Conservation (phyloP, 1,140 invertebrate species). For the Bombus superbus region DNA sequence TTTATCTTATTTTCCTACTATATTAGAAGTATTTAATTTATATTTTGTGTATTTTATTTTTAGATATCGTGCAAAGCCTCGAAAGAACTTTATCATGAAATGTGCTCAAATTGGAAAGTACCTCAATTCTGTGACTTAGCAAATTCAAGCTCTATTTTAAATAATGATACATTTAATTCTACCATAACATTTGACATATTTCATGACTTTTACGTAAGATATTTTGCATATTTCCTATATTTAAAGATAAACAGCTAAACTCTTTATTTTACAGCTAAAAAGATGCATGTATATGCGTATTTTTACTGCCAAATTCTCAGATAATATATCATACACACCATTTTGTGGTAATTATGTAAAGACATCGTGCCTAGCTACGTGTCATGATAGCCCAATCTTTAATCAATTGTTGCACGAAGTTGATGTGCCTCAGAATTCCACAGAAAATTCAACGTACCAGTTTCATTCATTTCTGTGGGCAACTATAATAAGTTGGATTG, state of each 20-base stretch:
- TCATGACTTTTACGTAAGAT: slow-evolving; percentile 67
- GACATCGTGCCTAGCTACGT: slow-evolving; percentile 70
- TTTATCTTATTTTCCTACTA: not conserved
- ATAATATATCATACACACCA: slow-evolving; percentile 71
- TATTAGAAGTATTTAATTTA: not conserved
- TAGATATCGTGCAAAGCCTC: slow-evolving; percentile 62
- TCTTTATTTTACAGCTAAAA: slow-evolving; percentile 55
- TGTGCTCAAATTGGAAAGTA: slow-evolving; percentile 57
- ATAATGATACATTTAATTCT: slow-evolving; percentile 66
- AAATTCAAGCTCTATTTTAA: slow-evolving; percentile 18
- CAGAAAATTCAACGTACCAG: slow-evolving; percentile 80
- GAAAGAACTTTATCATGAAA: slow-evolving; percentile 42
- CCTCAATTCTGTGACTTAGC: slow-evolving; percentile 51
- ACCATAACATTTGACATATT: slow-evolving; percentile 66
- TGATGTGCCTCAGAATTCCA: slow-evolving; percentile 55
- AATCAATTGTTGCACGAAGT: slow-evolving; percentile 73
- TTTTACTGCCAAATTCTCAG: slow-evolving; percentile 79
- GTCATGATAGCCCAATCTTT: slow-evolving; percentile 73
- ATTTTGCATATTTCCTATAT: not conserved
- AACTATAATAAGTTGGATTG: slow-evolving; percentile 89
- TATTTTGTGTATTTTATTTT: not conserved
- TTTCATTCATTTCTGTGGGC: slow-evolving; percentile 89
- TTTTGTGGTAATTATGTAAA: slow-evolving; percentile 78
- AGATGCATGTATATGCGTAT: slow-evolving; percentile 64
- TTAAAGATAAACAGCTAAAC: not conserved